These are phyloP conservation scores for Caenorhabditis macrosperma DNA, from an alignment of 2,888 invertebrate species.

Conservation along the genomic window DNA sequence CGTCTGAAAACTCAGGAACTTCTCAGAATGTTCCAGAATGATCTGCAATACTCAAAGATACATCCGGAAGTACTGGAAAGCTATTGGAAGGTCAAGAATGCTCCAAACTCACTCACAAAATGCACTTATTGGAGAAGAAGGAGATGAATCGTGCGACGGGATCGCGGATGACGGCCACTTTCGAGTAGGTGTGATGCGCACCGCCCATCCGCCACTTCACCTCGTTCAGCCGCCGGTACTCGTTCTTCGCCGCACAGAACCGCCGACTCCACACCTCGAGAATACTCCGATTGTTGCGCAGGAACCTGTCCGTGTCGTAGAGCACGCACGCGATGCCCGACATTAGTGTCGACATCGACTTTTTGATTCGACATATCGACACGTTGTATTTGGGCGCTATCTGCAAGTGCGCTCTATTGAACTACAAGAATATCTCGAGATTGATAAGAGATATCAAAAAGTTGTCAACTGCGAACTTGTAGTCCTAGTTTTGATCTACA, in stretches of 20 bases:
- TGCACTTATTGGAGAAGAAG: conserved; percentile 70
- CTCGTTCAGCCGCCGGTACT: conserved; percentile 43
- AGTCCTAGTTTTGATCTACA: no score
- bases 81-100: no score
- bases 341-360: conserved; percentile 69
- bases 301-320: conserved; percentile 55
- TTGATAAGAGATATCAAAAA: no score
- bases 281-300: conserved; percentile 62
- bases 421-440: not conserved
- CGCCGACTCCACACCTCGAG: conserved; percentile 47
- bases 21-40: no score
- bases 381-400: conserved; percentile 61
- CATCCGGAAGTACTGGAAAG: no score
- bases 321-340: conserved; percentile 52
- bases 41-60: not conserved
- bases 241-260: conserved; percentile 56
- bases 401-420: no score
- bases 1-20: not conserved
- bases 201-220: conserved; percentile 54
- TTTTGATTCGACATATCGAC: conserved; percentile 68
- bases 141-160: conserved; percentile 70
- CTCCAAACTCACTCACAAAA: no score
- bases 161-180: conserved; percentile 63
- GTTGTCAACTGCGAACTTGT: no score
- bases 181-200: conserved; percentile 43